phyloP scores from a whole-genome alignment of 2,113 vertebrate species.

The Phylloscopus trochilus region DNA sequence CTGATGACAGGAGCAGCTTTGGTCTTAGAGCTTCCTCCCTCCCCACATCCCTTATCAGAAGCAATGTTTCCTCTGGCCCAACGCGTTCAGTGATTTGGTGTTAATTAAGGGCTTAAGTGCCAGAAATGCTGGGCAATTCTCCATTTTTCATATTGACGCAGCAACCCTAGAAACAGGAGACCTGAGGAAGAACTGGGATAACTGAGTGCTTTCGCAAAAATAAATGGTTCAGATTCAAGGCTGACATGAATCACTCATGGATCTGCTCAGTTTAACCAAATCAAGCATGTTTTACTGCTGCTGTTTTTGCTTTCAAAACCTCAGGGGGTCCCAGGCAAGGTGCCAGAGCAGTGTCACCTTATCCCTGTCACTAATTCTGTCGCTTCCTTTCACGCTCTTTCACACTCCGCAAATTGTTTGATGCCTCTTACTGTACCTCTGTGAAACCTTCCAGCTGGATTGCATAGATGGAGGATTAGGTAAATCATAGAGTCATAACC shows the following conservation, averaged over 20 bases:
- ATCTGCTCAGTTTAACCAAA: background rate
- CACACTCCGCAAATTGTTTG: background rate
- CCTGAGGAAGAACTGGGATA: background rate
- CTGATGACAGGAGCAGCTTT: background rate
- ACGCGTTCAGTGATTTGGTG: background rate
- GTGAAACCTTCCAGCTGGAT: slow-evolving; percentile 7
- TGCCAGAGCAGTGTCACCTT: background rate
- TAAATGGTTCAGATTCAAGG: background rate
- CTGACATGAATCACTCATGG: accelerated
- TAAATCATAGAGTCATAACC: background rate
- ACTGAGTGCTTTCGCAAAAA: background rate
- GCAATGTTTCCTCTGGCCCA: background rate
- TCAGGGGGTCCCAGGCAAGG: background rate
- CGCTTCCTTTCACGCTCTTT: background rate
- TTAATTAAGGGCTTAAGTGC: background rate
- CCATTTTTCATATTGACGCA: accelerated
- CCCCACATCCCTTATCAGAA: background rate
- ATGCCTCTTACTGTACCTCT: background rate
- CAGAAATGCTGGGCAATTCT: background rate
- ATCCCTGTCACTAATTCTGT: slow-evolving; percentile 30
- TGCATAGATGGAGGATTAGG: slow-evolving; percentile 23
- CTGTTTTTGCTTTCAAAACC: background rate
- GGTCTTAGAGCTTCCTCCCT: background rate
- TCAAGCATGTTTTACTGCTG: background rate
- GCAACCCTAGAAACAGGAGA: background rate